Percentiles rank a stretch among this genome's conserved stretches.
These are phyloP conservation scores for Junonia oenone DNA, from an alignment of 2,888 invertebrate species.

Conservation along the genomic window DNA sequence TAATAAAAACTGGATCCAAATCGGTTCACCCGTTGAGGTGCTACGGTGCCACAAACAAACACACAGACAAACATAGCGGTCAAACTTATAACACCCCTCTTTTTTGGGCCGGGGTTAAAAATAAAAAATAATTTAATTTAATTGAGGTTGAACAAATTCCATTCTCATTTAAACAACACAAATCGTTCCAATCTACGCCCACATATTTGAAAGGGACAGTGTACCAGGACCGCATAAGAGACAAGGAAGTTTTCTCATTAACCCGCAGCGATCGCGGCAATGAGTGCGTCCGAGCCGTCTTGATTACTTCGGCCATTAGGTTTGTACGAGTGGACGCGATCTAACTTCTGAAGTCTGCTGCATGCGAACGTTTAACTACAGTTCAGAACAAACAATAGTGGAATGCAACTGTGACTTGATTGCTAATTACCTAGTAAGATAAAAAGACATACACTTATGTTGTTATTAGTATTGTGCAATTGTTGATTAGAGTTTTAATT, in stretches of 20 bases:
- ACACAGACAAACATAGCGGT: too few species aligned
- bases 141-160: too few species aligned
- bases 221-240: conserved; percentile 16
- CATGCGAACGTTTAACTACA: conserved; percentile 7
- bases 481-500: too few species aligned
- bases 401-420: neutral
- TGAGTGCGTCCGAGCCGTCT: conserved; percentile 19
- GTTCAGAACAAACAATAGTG: neutral
- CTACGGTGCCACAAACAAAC: too few species aligned
- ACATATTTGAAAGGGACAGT: conserved; percentile 3
- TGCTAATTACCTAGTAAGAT: neutral
- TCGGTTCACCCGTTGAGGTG: too few species aligned
- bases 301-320: conserved; percentile 23
- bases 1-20: too few species aligned
- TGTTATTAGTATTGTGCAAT: too few species aligned
- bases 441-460: neutral
- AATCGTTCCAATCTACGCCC: too few species aligned
- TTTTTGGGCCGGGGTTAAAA: too few species aligned
- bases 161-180: too few species aligned
- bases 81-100: too few species aligned
- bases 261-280: conserved; percentile 19
- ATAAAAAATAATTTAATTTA: too few species aligned
- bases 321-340: conserved; percentile 13
- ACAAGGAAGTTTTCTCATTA: conserved; percentile 25
- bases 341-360: conserved; percentile 10